Percentiles rank a stretch among this genome's conserved stretches.
Evolutionary conservation across 2,113 vertebrate genomes (phyloP).

Genomic region (Acinonyx jubatus): DNA sequence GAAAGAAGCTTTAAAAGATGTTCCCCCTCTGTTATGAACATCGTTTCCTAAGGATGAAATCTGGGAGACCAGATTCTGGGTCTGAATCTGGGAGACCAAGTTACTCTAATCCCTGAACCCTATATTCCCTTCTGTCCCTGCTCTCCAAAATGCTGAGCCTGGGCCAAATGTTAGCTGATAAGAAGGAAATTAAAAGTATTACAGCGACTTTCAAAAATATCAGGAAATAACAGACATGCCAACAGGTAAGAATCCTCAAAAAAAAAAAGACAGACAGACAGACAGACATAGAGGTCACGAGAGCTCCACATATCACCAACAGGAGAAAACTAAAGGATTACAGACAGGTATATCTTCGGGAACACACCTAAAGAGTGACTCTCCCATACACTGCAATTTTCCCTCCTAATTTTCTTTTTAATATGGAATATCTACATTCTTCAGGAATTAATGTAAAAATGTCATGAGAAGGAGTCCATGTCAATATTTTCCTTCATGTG

Average conservation of each 20-base stretch:
- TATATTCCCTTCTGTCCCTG: not conserved
- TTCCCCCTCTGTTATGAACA: not conserved
- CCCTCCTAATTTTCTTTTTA: not conserved
- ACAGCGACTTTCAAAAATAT: slow-evolving; percentile 14
- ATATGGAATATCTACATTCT: not conserved
- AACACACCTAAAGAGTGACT: not conserved
- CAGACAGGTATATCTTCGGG: not conserved
- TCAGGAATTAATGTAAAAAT: not conserved
- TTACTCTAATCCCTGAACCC: not conserved
- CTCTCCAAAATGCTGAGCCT: not conserved
- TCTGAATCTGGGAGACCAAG: not conserved
- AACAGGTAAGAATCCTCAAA: not conserved
- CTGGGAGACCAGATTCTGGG: not conserved
- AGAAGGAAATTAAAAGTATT: slow-evolving; percentile 21
- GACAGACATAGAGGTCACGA: not conserved
- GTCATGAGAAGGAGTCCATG: not conserved
- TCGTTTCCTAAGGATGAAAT: not conserved
- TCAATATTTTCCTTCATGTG: not conserved
- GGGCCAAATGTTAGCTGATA: not conserved
- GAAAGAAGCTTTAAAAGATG: not conserved
- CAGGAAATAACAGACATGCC: not conserved
- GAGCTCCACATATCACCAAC: not conserved
- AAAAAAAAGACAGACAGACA: not conserved
- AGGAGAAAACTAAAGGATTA: not conserved
- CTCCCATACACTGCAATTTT: not conserved